Evolutionary conservation across 2,797 vertebrate genomes (phyloP), one percentile per base, ranked within the genome.

Genomic region (Enteromius radiatus): DNA sequence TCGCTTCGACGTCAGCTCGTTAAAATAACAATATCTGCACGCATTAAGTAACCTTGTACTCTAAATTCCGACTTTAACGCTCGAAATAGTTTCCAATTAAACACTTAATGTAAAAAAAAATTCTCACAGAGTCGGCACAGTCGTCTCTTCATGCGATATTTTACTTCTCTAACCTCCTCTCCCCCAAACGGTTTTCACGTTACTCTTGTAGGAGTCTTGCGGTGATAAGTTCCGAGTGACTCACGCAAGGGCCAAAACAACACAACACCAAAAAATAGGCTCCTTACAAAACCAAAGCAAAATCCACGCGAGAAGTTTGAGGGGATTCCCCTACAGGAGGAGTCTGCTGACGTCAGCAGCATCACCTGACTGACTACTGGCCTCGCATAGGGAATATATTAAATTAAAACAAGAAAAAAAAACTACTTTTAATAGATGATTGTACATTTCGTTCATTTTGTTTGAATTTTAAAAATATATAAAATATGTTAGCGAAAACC

Each of bases 261-360:
- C 33, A 64, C 23, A 33, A 76, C 71, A 43, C 7, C 21, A 74
- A 28, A 74, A 67, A 41, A 2, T 1, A 0, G 1, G 14, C 43
- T 54, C 14, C 31, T 64, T 15, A 11, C 4, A 45, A 56, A 9
- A 1, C 38, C 21, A 63, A 68, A 67, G 26, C 73, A 76, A 76
- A 33, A n/a, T 31, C 14, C 31, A 63, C 61, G 74, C 64, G 64
- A 31, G 78, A 49, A 70, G 52, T 63, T 67, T 28, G 33, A 12
- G 64, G 81, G 81, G 54, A 83, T 77, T 83, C 54, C 81, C 81
- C 81, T 41, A 7, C 49, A 49, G 81, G 81, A 68, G 81, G 81
- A 69, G 81, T 15, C 21, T 76, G 15, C 5, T 14, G 26, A 70
- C 81, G 74, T 49, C 64, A 63, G 11, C 5, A 31, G 11, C 8